Percentiles rank a stretch among this genome's conserved stretches.
Evolutionary conservation across 2,113 vertebrate species (phyloP).

Genomic region (Tachysurus fulvidraco): DNA sequence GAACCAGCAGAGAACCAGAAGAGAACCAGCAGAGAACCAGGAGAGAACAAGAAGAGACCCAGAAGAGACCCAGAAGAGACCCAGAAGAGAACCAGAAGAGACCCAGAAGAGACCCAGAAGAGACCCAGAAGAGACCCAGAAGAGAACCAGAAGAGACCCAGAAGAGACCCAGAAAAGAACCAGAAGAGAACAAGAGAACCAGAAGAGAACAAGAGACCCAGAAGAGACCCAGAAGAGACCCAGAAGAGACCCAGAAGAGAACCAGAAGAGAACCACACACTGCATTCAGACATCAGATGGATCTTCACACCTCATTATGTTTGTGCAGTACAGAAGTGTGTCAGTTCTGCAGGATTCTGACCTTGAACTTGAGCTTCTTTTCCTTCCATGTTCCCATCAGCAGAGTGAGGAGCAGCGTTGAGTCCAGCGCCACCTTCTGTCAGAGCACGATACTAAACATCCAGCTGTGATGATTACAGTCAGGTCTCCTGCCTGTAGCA

Average conservation of each 20-base stretch:
- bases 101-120: no score
- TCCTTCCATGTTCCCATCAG: not conserved
- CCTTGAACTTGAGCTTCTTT: not conserved
- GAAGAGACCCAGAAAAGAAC: not conserved
- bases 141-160: not conserved
- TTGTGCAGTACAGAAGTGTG: not conserved
- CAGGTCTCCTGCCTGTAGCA: no score
- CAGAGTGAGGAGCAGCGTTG: not conserved
- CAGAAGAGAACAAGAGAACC: not conserved
- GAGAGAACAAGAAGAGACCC: no score
- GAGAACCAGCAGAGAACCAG: not conserved
- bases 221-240: no score
- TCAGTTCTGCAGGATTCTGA: not conserved
- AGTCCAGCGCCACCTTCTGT: not conserved
- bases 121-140: no score
- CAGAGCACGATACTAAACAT: no score
- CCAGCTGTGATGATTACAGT: no score
- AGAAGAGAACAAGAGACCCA: no score
- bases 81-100: not conserved
- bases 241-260: not conserved
- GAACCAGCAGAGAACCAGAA: no score
- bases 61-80: no score
- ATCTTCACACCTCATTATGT: not conserved
- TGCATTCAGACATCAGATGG: not conserved
- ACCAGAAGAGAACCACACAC: no score